These are phyloP conservation scores for Pelobates fuscus DNA, from an alignment of 2,113 vertebrate genomes.

Conservation along the genomic window DNA sequence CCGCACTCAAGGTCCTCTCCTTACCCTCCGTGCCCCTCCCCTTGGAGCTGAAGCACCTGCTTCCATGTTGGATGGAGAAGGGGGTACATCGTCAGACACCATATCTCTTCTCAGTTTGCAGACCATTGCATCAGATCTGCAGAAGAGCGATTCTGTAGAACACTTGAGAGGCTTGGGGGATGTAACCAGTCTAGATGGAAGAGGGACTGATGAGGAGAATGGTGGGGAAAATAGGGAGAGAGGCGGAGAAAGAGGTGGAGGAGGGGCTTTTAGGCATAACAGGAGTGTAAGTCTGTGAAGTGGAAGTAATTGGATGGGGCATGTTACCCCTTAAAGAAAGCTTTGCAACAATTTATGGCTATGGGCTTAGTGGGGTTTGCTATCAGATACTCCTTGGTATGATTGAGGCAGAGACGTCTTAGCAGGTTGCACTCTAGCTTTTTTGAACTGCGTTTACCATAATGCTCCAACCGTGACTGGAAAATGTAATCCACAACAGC, in stretches of 20 bases:
- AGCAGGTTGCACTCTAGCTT: no score
- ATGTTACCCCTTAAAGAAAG: background rate
- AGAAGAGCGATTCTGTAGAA: slow-evolving; percentile 89
- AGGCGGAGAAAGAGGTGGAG: slow-evolving; percentile 59
- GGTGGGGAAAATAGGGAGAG: slow-evolving; percentile 56
- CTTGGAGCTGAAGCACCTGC: slow-evolving; percentile 2
- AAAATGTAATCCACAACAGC: no score
- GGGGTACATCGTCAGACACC: background rate
- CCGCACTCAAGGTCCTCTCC: slow-evolving; percentile 53
- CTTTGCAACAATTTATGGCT: background rate
- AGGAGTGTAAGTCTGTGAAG: slow-evolving; percentile 78
- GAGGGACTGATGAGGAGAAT: slow-evolving; percentile 49
- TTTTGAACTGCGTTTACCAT: no score
- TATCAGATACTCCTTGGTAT: no score
- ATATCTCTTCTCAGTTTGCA: slow-evolving; percentile 34
- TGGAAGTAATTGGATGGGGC: background rate
- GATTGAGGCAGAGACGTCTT: no score
- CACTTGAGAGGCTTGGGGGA: slow-evolving; percentile 74
- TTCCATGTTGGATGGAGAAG: slow-evolving; percentile 5
- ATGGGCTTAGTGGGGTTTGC: no score
- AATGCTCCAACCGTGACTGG: no score
- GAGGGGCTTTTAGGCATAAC: slow-evolving; percentile 72
- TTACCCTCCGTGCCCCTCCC: slow-evolving; percentile 13
- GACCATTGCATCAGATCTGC: slow-evolving; percentile 67
- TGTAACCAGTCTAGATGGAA: slow-evolving; percentile 65